These are phyloP conservation scores for Dynastes hyllus DNA, from an alignment of 2,888 invertebrate genomes.

Conservation along the genomic window DNA sequence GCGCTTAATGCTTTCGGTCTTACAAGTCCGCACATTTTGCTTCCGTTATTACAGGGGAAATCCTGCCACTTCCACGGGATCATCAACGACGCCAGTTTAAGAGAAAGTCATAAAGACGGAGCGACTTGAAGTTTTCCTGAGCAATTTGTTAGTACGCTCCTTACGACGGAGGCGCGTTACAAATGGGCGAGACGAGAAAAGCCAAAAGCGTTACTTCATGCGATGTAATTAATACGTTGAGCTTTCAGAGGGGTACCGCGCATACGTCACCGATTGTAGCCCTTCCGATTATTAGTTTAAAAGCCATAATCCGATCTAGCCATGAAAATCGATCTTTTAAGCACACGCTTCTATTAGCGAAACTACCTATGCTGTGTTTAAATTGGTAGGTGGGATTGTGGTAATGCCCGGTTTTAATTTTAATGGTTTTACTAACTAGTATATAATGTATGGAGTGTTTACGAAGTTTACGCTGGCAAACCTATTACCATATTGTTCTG, in stretches of 20 bases:
- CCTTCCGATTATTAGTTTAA: neutral
- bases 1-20: slow-evolving; percentile 15
- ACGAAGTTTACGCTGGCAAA: no score
- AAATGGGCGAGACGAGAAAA: slow-evolving; percentile 25
- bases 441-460: no score
- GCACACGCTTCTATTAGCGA: no score
- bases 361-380: no score
- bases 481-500: no score
- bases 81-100: slow-evolving; percentile 39
- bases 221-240: slow-evolving; percentile 26
- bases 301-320: neutral
- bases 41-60: slow-evolving; percentile 34
- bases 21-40: slow-evolving; percentile 29
- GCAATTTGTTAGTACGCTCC: slow-evolving; percentile 32
- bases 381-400: no score
- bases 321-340: no score
- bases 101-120: slow-evolving; percentile 35
- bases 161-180: slow-evolving; percentile 27
- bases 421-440: no score
- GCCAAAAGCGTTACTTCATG: slow-evolving; percentile 2
- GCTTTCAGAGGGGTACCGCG: neutral
- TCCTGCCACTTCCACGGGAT: slow-evolving; percentile 23
- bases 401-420: no score
- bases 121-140: slow-evolving; percentile 25
- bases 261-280: neutral